These are phyloP conservation scores for Tetragonula clypearis DNA, from an alignment of 1,140 invertebrate genomes.

Conservation along the genomic window DNA sequence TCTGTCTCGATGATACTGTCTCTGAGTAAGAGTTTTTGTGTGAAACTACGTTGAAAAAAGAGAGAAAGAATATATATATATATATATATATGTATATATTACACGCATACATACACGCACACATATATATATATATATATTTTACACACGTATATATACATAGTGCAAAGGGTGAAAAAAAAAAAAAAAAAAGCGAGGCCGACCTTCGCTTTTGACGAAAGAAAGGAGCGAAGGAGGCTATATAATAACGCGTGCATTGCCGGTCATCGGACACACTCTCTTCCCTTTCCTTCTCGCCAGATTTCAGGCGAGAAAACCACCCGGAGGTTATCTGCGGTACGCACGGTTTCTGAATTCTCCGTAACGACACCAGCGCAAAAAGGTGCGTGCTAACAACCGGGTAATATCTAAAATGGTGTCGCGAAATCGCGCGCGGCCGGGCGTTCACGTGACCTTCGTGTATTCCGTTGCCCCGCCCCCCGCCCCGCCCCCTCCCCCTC, in stretches of 20 bases:
- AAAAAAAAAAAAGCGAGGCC: slow-evolving; percentile 44
- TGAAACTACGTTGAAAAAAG: slow-evolving; percentile 43
- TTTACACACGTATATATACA: background rate
- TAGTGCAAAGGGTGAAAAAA: slow-evolving; percentile 54
- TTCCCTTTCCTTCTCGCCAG: slow-evolving; percentile 50
- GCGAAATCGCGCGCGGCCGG: slow-evolving; percentile 19
- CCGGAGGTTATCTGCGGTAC: slow-evolving; percentile 24
- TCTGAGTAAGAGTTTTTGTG: slow-evolving; percentile 48
- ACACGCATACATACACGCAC: background rate
- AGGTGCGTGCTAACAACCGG: slow-evolving; percentile 51
- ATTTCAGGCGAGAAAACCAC: slow-evolving; percentile 19
- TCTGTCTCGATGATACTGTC: slow-evolving; percentile 21
- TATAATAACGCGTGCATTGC: slow-evolving; percentile 45
- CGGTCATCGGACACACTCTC: slow-evolving; percentile 48
- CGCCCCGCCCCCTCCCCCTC: too few species aligned
- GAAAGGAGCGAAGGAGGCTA: slow-evolving; percentile 52
- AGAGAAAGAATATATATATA: slow-evolving; percentile 2
- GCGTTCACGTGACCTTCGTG: slow-evolving; percentile 29
- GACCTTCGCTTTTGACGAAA: slow-evolving; percentile 58
- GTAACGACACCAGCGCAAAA: slow-evolving; percentile 31
- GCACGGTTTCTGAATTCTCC: slow-evolving; percentile 11
- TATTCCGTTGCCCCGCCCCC: slow-evolving; percentile 34
- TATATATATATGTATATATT: background rate
- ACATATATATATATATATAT: slow-evolving; percentile 9
- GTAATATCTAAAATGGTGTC: slow-evolving; percentile 50